phyloP scores from a whole-genome alignment of 2,888 invertebrate genomes.

The Philereme transversata region DNA sequence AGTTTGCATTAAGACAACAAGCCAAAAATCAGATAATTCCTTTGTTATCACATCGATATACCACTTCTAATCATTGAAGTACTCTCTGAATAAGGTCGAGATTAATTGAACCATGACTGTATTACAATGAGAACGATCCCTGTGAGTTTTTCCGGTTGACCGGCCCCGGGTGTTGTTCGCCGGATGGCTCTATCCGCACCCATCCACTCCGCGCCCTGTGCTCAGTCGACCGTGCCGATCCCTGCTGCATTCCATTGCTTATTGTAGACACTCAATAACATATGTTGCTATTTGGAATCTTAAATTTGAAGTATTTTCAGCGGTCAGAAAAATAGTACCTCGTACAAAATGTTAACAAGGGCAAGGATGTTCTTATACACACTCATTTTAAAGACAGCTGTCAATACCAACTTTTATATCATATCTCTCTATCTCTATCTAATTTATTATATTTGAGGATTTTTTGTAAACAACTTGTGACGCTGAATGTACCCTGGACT shows the following conservation, averaged over 20 bases:
- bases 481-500: too few relatives aligned
- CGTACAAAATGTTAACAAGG: too few relatives aligned
- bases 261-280: constrained; percentile 21
- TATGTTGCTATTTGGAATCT: neutral
- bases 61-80: constrained; percentile 17
- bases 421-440: too few relatives aligned
- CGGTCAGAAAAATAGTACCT: too few relatives aligned
- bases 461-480: too few relatives aligned
- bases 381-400: too few relatives aligned
- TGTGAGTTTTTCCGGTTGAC: constrained; percentile 39
- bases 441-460: too few relatives aligned
- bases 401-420: too few relatives aligned
- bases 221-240: constrained; percentile 32
- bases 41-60: constrained; percentile 2
- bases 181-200: constrained; percentile 58
- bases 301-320: too few relatives aligned
- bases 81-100: constrained; percentile 13
- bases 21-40: neutral
- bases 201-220: constrained; percentile 44
- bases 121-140: constrained; percentile 37
- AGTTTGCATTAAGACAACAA: too few relatives aligned
- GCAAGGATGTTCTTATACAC: too few relatives aligned
- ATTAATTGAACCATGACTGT: constrained; percentile 35
- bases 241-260: constrained; percentile 29
- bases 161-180: constrained; percentile 34